A percentile compares a stretch with the other conserved stretches of the same genome.
phyloP scores from a whole-genome alignment of 1,140 invertebrate genomes.

The Apis laboriosa region DNA sequence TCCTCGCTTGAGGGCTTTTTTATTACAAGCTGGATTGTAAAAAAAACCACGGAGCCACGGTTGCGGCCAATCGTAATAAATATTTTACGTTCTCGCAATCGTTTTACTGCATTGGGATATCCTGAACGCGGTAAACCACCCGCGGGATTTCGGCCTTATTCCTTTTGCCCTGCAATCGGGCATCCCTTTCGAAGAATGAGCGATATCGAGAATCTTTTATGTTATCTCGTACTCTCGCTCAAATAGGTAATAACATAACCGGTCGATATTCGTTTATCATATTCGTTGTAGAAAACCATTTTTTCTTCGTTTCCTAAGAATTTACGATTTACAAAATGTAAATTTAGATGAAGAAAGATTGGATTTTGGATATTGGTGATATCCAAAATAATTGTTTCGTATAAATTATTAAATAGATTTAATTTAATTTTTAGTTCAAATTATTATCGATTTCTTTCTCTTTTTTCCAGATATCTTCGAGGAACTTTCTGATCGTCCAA shows the following conservation, averaged over 20 bases:
- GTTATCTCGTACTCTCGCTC: background rate
- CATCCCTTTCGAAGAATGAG: too few species aligned
- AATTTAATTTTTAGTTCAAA: too few species aligned
- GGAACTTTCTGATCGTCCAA: background rate
- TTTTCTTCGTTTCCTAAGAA: background rate
- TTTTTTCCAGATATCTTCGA: background rate
- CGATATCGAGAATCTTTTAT: background rate
- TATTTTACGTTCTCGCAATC: conserved; percentile 48
- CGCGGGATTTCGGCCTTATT: background rate
- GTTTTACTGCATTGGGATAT: conserved; percentile 8
- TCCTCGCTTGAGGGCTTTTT: conserved; percentile 20
- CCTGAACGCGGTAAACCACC: background rate
- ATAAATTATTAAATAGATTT: too few species aligned
- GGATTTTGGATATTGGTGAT: background rate
- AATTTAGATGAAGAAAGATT: background rate
- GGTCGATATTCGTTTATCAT: background rate
- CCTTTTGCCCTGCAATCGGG: background rate
- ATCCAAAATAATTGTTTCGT: too few species aligned
- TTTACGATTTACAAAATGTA: background rate
- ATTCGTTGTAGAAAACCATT: background rate
- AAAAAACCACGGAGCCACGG: background rate
- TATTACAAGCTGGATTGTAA: conserved; percentile 13
- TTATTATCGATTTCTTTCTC: too few species aligned
- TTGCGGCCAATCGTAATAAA: conserved; percentile 45
- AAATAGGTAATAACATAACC: too few species aligned